Conservation (phyloP, 2,797 vertebrate species). For the Alfaro cultratus region DNA sequence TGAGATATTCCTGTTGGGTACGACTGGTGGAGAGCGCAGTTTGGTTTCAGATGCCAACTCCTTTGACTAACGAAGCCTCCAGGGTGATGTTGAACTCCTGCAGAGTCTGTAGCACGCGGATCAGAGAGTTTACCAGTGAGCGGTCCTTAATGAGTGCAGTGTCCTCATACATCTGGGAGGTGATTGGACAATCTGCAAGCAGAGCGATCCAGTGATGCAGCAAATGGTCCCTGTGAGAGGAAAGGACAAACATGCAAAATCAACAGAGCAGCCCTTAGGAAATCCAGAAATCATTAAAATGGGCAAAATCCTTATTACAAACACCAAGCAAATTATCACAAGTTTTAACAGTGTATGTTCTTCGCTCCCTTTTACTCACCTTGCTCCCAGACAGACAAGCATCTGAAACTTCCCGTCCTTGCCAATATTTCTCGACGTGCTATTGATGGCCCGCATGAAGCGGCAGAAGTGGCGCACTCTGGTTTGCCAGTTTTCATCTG, state of each 20-base stretch:
- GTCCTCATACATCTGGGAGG: conserved; percentile 98
- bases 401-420: conserved; percentile 99
- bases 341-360: background rate
- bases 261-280: background rate
- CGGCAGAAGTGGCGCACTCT: conserved; percentile 94
- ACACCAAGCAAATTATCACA: background rate
- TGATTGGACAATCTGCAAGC: conserved; percentile 96
- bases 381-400: conserved; percentile 97
- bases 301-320: background rate
- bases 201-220: conserved; percentile 98
- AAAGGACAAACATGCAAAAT: conserved; percentile 29
- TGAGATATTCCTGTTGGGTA: conserved; percentile 58
- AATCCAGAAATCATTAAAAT: background rate
- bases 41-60: conserved; percentile 84
- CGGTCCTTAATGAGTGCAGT: conserved; percentile 94
- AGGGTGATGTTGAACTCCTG: conserved; percentile 99
- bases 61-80: conserved; percentile 97
- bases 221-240: conserved; percentile 89
- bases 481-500: conserved; percentile 95
- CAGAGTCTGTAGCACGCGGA: conserved; percentile 96
- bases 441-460: conserved; percentile 95
- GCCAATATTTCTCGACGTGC: conserved; percentile 94
- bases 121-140: conserved; percentile 95
- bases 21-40: conserved; percentile 34
- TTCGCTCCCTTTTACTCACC: conserved; percentile 75